These are phyloP conservation scores for Apogon talboti DNA, from an alignment of 2,797 vertebrate species.

Conservation along the genomic window DNA sequence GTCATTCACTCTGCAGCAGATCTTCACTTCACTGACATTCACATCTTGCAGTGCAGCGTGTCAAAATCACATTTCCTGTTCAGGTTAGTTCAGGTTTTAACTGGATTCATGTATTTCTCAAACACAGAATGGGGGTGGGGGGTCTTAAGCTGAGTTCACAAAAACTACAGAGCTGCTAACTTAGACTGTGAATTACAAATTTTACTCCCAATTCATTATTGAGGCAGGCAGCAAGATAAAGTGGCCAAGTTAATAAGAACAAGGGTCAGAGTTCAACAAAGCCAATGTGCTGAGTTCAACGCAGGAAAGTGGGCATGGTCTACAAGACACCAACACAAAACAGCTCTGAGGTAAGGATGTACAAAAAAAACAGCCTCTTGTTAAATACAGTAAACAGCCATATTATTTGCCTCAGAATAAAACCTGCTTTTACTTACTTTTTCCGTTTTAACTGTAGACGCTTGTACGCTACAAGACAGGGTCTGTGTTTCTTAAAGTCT, in stretches of 20 bases:
- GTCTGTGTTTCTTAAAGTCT: conserved; percentile 11
- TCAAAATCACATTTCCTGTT: conserved; percentile 68
- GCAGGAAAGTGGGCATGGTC: background rate
- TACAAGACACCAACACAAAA: background rate
- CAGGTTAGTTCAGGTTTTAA: conserved; percentile 44
- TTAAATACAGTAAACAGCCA: no score
- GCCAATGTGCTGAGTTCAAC: background rate
- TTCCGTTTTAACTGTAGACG: conserved; percentile 1
- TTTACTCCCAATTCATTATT: background rate
- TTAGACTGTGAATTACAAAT: conserved; percentile 15
- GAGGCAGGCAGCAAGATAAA: conserved; percentile 1
- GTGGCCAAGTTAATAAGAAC: background rate
- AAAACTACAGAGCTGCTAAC: background rate
- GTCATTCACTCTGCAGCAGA: conserved; percentile 13
- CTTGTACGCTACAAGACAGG: conserved; percentile 10
- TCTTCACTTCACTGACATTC: conserved; percentile 22
- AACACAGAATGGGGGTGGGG: conserved; percentile 3
- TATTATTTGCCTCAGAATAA: background rate
- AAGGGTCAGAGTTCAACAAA: background rate
- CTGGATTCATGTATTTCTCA: conserved; percentile 11
- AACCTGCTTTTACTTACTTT: background rate
- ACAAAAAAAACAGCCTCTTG: background rate
- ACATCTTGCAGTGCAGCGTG: conserved; percentile 44
- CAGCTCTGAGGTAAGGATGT: background rate
- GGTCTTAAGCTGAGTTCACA: background rate